Evolutionary conservation across 2,113 vertebrate genomes (phyloP).

Genomic region (Neodontobutis hainanensis): DNA sequence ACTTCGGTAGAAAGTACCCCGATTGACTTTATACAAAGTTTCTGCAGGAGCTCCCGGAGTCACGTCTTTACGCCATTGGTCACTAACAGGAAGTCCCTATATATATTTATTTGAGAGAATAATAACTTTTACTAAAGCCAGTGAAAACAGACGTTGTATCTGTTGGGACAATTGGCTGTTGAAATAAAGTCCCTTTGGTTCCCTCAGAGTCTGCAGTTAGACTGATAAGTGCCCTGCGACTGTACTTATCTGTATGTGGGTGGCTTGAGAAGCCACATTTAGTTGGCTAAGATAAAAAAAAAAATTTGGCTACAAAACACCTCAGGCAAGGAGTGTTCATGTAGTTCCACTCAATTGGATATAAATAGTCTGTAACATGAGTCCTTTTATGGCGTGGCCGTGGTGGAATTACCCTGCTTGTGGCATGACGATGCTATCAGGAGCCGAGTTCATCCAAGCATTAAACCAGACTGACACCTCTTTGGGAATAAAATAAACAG

Average conservation of each 20-base stretch:
- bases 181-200: slow-evolving; percentile 47
- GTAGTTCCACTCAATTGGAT: slow-evolving; percentile 66
- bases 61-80: too few species aligned
- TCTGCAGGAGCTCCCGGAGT: too few species aligned
- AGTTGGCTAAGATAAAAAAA: slow-evolving; percentile 22
- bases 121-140: slow-evolving; percentile 2
- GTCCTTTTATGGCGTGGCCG: slow-evolving; percentile 51
- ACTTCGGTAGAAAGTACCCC: too few species aligned
- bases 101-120: neutral
- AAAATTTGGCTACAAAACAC: slow-evolving; percentile 40
- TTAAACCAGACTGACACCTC: slow-evolving; percentile 42
- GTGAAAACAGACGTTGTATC: neutral
- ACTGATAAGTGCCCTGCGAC: slow-evolving; percentile 59
- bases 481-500: slow-evolving; percentile 49
- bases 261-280: slow-evolving; percentile 51
- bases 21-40: too few species aligned
- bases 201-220: slow-evolving; percentile 45
- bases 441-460: slow-evolving; percentile 36
- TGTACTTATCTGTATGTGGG: slow-evolving; percentile 65
- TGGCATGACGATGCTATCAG: slow-evolving; percentile 56
- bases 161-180: slow-evolving; percentile 34
- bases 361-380: slow-evolving; percentile 70
- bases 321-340: slow-evolving; percentile 62
- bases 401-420: slow-evolving; percentile 51
- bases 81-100: too few species aligned